A percentile compares a stretch with the other conserved stretches of the same genome.
Evolutionary conservation across 2,113 vertebrate species (phyloP).

Genomic region (Elgaria multicarinata): DNA sequence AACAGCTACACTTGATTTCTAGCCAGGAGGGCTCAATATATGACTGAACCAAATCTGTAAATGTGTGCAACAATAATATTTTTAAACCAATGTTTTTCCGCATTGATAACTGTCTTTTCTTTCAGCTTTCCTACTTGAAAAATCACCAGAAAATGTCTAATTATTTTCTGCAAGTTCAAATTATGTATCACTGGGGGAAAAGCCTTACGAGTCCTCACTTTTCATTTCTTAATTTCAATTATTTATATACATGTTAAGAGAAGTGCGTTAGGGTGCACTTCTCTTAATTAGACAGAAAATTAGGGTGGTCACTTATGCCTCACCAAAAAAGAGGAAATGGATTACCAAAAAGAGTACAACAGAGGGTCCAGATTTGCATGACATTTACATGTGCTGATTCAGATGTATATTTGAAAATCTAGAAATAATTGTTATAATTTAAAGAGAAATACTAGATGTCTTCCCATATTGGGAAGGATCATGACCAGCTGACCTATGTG

Average conservation of each 20-base stretch:
- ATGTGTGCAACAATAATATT: background rate
- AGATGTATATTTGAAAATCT: no score
- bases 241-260: background rate
- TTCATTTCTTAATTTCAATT: background rate
- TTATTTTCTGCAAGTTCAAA: background rate
- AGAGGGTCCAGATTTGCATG: no score
- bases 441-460: no score
- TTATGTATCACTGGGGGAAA: background rate
- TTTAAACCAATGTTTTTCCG: background rate
- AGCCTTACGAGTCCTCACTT: background rate
- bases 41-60: background rate
- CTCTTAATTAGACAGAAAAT: no score
- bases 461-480: no score
- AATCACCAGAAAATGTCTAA: background rate
- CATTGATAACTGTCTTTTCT: background rate
- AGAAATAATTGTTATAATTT: no score
- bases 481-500: no score
- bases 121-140: background rate
- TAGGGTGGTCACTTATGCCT: no score
- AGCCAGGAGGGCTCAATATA: background rate
- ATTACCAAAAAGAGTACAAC: no score
- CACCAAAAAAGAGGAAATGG: no score
- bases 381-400: no score
- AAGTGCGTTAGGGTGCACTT: background rate
- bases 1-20: background rate